Conservation (phyloP, 2,888 invertebrate species). For the Drosophila meridiana region DNA sequence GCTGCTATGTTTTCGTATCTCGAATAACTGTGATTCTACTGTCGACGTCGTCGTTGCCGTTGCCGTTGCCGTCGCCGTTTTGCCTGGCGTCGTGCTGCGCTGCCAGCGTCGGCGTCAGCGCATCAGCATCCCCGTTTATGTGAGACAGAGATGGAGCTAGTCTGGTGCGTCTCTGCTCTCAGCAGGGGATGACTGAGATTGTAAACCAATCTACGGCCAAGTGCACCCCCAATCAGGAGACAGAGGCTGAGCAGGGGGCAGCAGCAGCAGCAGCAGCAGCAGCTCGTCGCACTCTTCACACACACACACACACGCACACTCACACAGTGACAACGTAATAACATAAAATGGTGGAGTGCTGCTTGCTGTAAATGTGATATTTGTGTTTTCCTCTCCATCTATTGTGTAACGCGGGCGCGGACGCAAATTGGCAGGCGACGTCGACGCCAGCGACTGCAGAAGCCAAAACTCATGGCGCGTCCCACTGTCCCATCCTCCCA, state of each 20-base stretch:
- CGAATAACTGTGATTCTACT: conserved; percentile 82
- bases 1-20: conserved; percentile 82
- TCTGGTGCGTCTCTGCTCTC: conserved; percentile 26
- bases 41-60: conserved; percentile 47
- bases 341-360: conserved; percentile 79
- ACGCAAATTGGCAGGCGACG: conserved; percentile 68
- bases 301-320: conserved; percentile 16
- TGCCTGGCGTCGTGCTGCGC: conserved; percentile 49
- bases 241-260: conserved; percentile 16
- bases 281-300: conserved; percentile 10
- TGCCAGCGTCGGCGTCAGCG: conserved; percentile 37
- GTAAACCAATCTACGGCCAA: conserved; percentile 78
- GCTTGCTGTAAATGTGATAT: conserved; percentile 78
- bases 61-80: conserved; percentile 18
- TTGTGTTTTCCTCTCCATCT: conserved; percentile 73
- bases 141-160: conserved; percentile 25
- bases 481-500: background rate
- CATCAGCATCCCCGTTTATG: conserved; percentile 31
- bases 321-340: conserved; percentile 46
- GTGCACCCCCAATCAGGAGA: conserved; percentile 39
- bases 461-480: conserved; percentile 66
- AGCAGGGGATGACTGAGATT: conserved; percentile 68
- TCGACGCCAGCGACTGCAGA: conserved; percentile 55
- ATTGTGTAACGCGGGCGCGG: conserved; percentile 51
- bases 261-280: conserved; percentile 12